Conservation (phyloP, 1,140 invertebrate genomes). For the Drosophila kikkawai region DNA sequence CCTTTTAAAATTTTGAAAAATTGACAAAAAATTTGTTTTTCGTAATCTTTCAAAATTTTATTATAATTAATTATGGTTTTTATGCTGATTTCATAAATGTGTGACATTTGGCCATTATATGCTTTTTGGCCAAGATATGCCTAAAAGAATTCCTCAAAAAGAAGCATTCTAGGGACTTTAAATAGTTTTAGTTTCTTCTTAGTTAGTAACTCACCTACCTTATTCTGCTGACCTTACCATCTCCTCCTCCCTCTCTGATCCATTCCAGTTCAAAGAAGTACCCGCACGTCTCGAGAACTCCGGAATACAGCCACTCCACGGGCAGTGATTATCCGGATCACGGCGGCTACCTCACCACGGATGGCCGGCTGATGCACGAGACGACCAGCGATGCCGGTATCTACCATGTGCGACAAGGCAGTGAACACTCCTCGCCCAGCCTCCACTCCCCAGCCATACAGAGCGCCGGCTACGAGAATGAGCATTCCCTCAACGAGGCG, state of each 20-base stretch:
- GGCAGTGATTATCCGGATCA: slow-evolving; percentile 76
- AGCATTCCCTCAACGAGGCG: slow-evolving; percentile 66
- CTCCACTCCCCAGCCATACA: slow-evolving; percentile 82
- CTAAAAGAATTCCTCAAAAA: too few species aligned
- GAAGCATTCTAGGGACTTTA: too few species aligned
- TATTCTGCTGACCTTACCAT: background rate
- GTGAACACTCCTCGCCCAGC: slow-evolving; percentile 80
- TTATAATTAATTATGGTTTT: too few species aligned
- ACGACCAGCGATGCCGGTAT: slow-evolving; percentile 57
- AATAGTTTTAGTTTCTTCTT: too few species aligned
- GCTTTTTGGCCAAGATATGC: too few species aligned
- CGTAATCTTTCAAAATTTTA: too few species aligned
- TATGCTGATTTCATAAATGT: too few species aligned
- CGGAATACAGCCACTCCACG: slow-evolving; percentile 76
- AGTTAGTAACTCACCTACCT: too few species aligned
- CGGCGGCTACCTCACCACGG: slow-evolving; percentile 53
- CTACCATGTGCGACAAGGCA: slow-evolving; percentile 79
- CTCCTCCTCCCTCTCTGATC: background rate
- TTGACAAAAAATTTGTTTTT: too few species aligned
- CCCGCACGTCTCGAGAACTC: slow-evolving; percentile 66
- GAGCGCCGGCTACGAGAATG: slow-evolving; percentile 70
- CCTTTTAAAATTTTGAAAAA: too few species aligned
- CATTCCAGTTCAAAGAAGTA: slow-evolving; percentile 73
- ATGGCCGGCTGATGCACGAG: slow-evolving; percentile 72
- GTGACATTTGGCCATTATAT: too few species aligned